A percentile compares a stretch with the other conserved stretches of the same genome.
Conservation (phyloP, 1,140 invertebrate genomes). For the Cydia amplana region DNA sequence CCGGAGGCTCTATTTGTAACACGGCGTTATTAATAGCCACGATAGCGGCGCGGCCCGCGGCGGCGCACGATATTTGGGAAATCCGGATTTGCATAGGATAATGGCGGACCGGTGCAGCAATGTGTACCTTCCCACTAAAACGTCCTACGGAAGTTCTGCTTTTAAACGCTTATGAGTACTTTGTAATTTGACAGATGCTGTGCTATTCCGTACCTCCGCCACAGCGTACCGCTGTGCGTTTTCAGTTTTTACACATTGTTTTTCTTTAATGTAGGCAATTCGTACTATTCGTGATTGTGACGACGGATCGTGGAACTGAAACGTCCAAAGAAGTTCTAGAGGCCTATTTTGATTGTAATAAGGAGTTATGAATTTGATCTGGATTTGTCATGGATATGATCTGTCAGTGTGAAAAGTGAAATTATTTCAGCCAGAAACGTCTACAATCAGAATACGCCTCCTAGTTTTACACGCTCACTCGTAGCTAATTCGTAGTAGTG, state of each 20-base stretch:
- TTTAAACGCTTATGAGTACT: neutral
- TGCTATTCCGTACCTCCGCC: neutral
- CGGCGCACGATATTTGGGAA: constrained; percentile 70
- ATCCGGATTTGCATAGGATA: constrained; percentile 78
- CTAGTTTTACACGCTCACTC: too few relatives aligned
- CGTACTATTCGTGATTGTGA: neutral
- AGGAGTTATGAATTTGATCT: too few relatives aligned
- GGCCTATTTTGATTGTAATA: too few relatives aligned
- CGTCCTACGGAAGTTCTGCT: neutral
- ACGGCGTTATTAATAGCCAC: constrained; percentile 72
- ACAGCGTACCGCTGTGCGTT: neutral
- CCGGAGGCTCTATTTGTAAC: constrained; percentile 63
- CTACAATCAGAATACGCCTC: too few relatives aligned
- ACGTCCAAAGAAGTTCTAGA: too few relatives aligned
- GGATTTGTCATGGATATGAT: too few relatives aligned
- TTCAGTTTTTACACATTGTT: neutral
- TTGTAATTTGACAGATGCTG: neutral
- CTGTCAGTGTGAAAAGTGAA: too few relatives aligned
- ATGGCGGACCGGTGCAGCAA: constrained; percentile 61
- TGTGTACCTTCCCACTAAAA: constrained; percentile 40
- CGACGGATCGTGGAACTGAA: too few relatives aligned
- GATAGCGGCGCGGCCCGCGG: constrained; percentile 70
- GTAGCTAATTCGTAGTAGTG: too few relatives aligned
- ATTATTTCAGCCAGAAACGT: too few relatives aligned
- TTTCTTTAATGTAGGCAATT: neutral